phyloP scores from a whole-genome alignment of 2,888 invertebrate genomes.

The Steinernema scapterisci region DNA sequence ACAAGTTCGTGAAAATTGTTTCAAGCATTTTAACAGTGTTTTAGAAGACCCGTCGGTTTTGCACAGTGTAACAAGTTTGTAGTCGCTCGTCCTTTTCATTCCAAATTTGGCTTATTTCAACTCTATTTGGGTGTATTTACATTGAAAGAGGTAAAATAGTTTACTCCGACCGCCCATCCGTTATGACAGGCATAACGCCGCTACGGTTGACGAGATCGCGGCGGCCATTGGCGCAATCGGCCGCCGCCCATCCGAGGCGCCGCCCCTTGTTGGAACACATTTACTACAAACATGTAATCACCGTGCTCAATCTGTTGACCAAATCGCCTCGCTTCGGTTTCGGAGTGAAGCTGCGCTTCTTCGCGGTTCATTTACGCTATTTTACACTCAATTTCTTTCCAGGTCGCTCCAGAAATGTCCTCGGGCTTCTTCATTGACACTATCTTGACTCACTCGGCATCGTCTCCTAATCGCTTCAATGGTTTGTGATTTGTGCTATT shows the following conservation, averaged over 20 bases:
- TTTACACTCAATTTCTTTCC: neutral
- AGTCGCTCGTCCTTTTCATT: neutral
- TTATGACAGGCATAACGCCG: conserved; percentile 10
- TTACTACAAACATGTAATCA: conserved; percentile 30
- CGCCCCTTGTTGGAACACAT: conserved; percentile 32
- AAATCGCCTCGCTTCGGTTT: conserved; percentile 17
- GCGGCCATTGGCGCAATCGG: conserved; percentile 22
- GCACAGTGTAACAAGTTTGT: no score
- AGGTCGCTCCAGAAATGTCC: neutral
- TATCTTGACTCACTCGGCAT: neutral
- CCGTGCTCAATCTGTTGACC: conserved; percentile 29
- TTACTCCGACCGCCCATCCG: conserved; percentile 10
- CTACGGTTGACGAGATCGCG: conserved; percentile 27
- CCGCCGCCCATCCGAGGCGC: conserved; percentile 14
- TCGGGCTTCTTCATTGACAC: conserved; percentile 10
- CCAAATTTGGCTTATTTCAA: neutral
- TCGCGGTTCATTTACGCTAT: neutral
- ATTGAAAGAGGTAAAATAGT: conserved; percentile 8
- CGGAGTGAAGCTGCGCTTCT: neutral
- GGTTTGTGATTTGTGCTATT: neutral
- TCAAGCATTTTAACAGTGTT: no score
- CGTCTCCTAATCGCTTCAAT: neutral
- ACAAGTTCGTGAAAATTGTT: no score
- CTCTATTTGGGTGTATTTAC: conserved; percentile 1
- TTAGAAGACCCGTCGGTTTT: no score